A percentile compares a stretch with the other conserved stretches of the same genome.
Conservation (phyloP, 2,797 vertebrate genomes). For the Ctenopoma multispine region DNA sequence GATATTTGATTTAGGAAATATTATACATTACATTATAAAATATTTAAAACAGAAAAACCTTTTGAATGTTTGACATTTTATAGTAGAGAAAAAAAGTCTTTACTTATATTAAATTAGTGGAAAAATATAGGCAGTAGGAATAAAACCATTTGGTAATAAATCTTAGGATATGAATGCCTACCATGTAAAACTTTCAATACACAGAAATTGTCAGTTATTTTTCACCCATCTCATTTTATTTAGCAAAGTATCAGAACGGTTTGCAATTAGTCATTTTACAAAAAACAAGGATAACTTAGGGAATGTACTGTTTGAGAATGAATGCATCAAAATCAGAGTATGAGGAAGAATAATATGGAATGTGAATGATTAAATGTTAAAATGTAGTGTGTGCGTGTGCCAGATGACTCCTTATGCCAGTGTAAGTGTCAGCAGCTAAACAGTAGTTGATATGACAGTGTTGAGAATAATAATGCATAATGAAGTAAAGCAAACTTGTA, state of each 20-base stretch:
- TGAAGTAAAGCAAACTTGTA: constrained; percentile 33
- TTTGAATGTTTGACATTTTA: too few relatives aligned
- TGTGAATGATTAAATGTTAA: constrained; percentile 39
- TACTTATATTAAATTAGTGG: too few relatives aligned
- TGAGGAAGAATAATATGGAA: constrained; percentile 44
- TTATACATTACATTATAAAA: too few relatives aligned
- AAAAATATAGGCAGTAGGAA: neutral
- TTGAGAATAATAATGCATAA: constrained; percentile 46
- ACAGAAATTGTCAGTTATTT: neutral
- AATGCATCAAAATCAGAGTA: constrained; percentile 48
- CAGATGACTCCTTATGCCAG: constrained; percentile 40
- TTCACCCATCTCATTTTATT: constrained; percentile 76
- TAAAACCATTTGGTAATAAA: neutral
- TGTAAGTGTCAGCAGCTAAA: constrained; percentile 47
- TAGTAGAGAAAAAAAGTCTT: too few relatives aligned
- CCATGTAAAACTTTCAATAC: too few relatives aligned
- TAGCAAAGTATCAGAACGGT: constrained; percentile 77
- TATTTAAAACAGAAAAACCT: too few relatives aligned
- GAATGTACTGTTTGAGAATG: constrained; percentile 58
- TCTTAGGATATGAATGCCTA: neutral
- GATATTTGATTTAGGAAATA: too few relatives aligned
- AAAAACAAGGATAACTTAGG: constrained; percentile 53
- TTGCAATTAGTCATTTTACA: constrained; percentile 70
- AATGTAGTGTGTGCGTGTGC: constrained; percentile 29
- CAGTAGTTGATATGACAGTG: constrained; percentile 60